Evolutionary conservation across 2,888 invertebrate genomes (phyloP).

Genomic region (Dicranocentrus wangi): DNA sequence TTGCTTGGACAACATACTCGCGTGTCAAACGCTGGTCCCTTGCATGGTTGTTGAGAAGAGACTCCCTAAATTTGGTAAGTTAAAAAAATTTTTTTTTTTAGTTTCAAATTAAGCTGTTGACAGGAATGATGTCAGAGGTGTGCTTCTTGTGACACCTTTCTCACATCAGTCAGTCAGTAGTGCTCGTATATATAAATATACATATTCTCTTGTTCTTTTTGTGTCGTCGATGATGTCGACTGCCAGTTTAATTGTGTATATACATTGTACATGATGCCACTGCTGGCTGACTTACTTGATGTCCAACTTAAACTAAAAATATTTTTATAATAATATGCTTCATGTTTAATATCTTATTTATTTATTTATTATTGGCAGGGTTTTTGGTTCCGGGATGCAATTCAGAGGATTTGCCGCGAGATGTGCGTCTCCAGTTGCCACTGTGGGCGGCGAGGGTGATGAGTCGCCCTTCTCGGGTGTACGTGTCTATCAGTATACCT

Average conservation of each 20-base stretch:
- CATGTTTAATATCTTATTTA: too few species aligned
- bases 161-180: too few species aligned
- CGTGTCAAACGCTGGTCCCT: slow-evolving; percentile 88
- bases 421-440: slow-evolving; percentile 87
- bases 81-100: not conserved
- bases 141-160: too few species aligned
- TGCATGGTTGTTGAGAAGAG: slow-evolving; percentile 84
- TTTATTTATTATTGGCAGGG: slow-evolving; percentile 78
- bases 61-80: slow-evolving; percentile 77
- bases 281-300: too few species aligned
- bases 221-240: too few species aligned
- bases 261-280: too few species aligned
- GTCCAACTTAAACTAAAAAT: too few species aligned
- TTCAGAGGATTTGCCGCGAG: slow-evolving; percentile 82
- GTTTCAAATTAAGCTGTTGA: not conserved
- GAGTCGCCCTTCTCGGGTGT: slow-evolving; percentile 78
- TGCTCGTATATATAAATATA: too few species aligned
- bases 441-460: slow-evolving; percentile 86
- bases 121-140: not conserved
- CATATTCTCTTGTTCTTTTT: too few species aligned
- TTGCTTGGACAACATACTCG: slow-evolving; percentile 88
- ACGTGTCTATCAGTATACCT: slow-evolving; percentile 83
- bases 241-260: too few species aligned
- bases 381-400: slow-evolving; percentile 87
- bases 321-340: too few species aligned